Conservation (phyloP, 2,797 vertebrate species). For the Muscicapa comitata region DNA sequence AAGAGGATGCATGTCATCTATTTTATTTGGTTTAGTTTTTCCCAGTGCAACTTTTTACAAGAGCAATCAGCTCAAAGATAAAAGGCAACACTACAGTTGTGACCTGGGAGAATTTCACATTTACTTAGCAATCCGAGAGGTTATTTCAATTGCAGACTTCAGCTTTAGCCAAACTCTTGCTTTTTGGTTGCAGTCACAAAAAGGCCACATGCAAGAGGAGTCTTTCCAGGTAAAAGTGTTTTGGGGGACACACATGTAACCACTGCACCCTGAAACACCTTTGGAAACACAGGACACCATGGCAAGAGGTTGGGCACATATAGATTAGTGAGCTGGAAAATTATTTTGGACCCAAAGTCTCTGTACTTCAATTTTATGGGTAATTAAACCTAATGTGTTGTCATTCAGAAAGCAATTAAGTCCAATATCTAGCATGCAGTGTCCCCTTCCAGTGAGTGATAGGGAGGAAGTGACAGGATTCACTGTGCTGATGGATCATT, state of each 20-base stretch:
- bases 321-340: conserved; percentile 66
- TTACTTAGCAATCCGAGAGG: background rate
- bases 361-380: conserved; percentile 65
- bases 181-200: background rate
- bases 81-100: background rate
- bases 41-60: background rate
- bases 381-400: conserved; percentile 65
- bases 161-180: background rate
- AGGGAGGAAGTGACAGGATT: background rate
- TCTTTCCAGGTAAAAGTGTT: background rate
- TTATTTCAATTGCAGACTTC: background rate
- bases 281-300: conserved; percentile 18
- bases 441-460: conserved; percentile 25
- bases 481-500: background rate
- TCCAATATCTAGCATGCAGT: conserved; percentile 3
- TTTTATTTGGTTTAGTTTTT: background rate
- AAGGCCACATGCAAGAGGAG: background rate
- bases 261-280: conserved; percentile 4
- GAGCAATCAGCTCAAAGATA: background rate
- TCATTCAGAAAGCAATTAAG: conserved; percentile 65
- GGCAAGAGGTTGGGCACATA: conserved; percentile 12
- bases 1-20: background rate
- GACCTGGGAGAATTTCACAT: background rate
- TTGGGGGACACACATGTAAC: background rate
- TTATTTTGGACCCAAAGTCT: conserved; percentile 65